phyloP scores from a whole-genome alignment of 2,888 invertebrate species.

The Idaea biselata region DNA sequence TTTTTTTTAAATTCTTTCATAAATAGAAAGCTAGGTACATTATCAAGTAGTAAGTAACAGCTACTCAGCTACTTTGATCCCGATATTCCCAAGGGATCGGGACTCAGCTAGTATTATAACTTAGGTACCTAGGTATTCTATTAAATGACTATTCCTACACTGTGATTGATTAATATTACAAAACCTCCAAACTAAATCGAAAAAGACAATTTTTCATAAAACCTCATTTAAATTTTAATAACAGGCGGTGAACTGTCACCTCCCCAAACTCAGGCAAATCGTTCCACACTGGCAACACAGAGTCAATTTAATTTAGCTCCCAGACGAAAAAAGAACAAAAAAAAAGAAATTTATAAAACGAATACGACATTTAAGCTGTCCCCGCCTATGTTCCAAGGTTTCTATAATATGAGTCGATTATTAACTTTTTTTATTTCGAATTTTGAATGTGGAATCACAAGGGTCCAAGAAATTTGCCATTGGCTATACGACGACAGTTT shows the following conservation, averaged over 20 bases:
- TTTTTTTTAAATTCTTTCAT: no score
- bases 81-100: no score
- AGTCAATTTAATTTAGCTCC: conserved; percentile 70
- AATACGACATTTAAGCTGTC: conserved; percentile 54
- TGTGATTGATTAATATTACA: background rate
- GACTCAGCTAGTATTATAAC: no score
- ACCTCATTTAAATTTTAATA: conserved; percentile 27
- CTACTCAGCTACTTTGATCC: no score
- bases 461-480: conserved; percentile 53
- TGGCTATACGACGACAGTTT: conserved; percentile 42
- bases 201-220: conserved; percentile 24
- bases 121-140: no score
- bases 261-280: conserved; percentile 28
- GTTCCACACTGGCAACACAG: conserved; percentile 40
- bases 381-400: conserved; percentile 63
- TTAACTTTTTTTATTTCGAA: conserved; percentile 48
- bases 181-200: background rate
- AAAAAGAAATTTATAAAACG: conserved; percentile 31
- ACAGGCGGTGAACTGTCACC: conserved; percentile 38
- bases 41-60: no score
- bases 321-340: conserved; percentile 65
- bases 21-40: no score
- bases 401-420: conserved; percentile 56
- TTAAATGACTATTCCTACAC: background rate
- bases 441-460: background rate